Conservation (phyloP, 2,113 vertebrate genomes). For the Redunca redunca region DNA sequence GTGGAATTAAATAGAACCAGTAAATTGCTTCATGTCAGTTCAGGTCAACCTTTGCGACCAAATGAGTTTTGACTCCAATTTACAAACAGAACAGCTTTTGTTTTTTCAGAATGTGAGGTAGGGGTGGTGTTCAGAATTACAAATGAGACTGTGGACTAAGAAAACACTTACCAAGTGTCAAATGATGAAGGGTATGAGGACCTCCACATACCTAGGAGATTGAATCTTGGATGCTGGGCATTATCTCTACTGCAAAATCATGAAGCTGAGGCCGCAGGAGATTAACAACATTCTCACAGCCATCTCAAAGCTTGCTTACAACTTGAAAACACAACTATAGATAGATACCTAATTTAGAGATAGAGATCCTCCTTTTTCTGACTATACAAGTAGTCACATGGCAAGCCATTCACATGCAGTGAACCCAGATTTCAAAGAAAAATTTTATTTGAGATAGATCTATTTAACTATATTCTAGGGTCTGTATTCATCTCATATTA, state of each 20-base stretch:
- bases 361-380: not conserved
- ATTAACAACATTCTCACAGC: not conserved
- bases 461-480: not conserved
- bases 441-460: not conserved
- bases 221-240: not conserved
- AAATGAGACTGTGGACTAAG: not conserved
- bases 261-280: not conserved
- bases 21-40: not conserved
- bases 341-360: not conserved
- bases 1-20: not conserved
- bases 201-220: not conserved
- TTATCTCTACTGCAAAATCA: not conserved
- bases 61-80: not conserved
- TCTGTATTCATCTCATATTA: not conserved
- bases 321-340: not conserved
- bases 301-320: not conserved
- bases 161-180: not conserved
- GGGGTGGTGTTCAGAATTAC: not conserved
- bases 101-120: not conserved
- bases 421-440: slow-evolving; percentile 11
- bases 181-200: not conserved
- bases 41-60: not conserved
- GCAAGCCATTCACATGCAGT: not conserved
- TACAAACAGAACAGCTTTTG: not conserved
- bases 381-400: not conserved